Base-by-base conservation (phyloP, 2,113 vertebrate genomes). In the Caracal caracal region DNA sequence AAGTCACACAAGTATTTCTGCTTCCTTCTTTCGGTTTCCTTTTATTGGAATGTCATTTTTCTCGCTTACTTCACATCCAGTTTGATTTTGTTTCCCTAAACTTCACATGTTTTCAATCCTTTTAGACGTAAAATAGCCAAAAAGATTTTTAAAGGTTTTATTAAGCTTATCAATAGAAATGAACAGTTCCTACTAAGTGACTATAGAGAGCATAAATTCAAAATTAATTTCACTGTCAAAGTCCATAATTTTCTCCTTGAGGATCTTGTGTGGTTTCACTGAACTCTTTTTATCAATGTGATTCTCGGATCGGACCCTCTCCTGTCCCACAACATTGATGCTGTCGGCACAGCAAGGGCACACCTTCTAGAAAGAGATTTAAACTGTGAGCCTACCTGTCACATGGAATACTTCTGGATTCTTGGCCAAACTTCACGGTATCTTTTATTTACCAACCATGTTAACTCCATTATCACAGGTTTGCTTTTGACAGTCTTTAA, bases 341-440 rank as follows among this genome's bases (percentile, higher is more conserved):
- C 51, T 37, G 22, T 2, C 22, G 8, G 22, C 43, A 10, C 4
- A 19, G 22, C 5, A n/a, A 35, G 28, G 35, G 47, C 47, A 40
- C 0, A 0, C 22, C 22, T 82, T 33, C 78, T 51, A 30, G 37
- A 61, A 51, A 47, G 10, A 76, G 49, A 43, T 35, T 51, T 40
- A 43, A 35, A 43, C 37, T 10, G 10, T n/a, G 35, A 37, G 35
- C 56, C 4, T 7, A 1, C 0, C 0, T 1, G 4, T 19, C 28
- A 88, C 20, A 16, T 1, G 88, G 40, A 68, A 26, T 17, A 35
- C 26, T 76, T 61, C 33, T 24, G 37, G 68, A 51, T 9, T 35
- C 51, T n/a, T 35, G 49, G 82, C 28, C 66, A 51, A 49, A 75
- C 49, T 51, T 86, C 6, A 35, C 5, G 26, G 4, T 2, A 19